Evolutionary conservation across 2,888 invertebrate species (phyloP).

Genomic region (Pachymerium ferrugineum): DNA sequence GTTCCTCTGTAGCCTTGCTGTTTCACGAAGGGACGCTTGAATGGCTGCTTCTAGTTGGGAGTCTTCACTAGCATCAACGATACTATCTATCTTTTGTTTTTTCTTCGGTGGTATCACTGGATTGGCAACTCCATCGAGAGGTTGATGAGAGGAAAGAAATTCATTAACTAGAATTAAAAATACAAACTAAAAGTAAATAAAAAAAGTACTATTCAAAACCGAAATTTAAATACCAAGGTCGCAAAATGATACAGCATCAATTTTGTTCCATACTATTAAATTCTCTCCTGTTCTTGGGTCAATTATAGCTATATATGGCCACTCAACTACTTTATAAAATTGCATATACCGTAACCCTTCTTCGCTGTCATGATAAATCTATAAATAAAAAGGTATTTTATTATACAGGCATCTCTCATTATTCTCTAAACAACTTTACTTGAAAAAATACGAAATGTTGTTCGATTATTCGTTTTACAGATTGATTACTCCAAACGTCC

Average conservation of each 20-base stretch:
- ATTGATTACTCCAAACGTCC: conserved; percentile 62
- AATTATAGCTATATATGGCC: conserved; percentile 61
- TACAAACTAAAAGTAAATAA: neutral
- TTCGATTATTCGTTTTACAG: conserved; percentile 57
- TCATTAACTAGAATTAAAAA: conserved; percentile 30
- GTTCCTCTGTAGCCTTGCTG: neutral
- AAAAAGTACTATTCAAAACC: neutral
- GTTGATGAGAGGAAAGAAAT: conserved; percentile 33
- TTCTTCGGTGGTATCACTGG: conserved; percentile 5
- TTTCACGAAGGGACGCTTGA: conserved; percentile 47
- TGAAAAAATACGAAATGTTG: conserved; percentile 66
- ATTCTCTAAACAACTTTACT: conserved; percentile 46
- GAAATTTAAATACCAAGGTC: conserved; percentile 47
- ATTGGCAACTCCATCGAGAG: conserved; percentile 30
- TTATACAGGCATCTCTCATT: neutral
- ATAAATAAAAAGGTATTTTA: neutral
- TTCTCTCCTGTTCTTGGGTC: conserved; percentile 65
- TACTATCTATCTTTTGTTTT: conserved; percentile 39
- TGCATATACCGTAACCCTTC: conserved; percentile 60
- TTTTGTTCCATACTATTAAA: conserved; percentile 50
- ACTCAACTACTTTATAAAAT: conserved; percentile 58
- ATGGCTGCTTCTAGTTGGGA: conserved; percentile 51
- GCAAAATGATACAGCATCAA: conserved; percentile 47
- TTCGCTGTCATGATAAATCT: conserved; percentile 53
- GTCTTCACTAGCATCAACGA: conserved; percentile 50